Percentiles rank a stretch among this genome's conserved stretches.
These are phyloP conservation scores for Thyatira batis DNA, from an alignment of 2,888 invertebrate species.

Conservation along the genomic window DNA sequence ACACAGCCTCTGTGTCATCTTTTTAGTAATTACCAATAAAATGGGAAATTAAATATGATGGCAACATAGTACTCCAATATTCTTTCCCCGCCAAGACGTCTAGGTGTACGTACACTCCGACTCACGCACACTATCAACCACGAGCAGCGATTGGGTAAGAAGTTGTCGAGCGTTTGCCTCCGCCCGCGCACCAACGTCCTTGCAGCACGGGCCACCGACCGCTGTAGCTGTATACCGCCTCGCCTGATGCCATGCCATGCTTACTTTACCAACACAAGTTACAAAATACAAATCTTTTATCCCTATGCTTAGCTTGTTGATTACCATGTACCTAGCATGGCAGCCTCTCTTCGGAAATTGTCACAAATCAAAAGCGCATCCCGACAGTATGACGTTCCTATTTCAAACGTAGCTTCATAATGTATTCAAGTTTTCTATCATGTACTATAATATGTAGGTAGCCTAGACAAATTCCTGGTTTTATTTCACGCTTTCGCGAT, in stretches of 20 bases:
- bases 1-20: neutral
- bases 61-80: conserved; percentile 44
- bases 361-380: neutral
- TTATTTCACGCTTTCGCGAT: neutral
- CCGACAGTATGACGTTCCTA: neutral
- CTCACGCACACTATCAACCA: conserved; percentile 33
- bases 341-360: neutral
- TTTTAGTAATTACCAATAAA: neutral
- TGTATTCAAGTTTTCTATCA: neutral
- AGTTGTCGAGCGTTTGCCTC: conserved; percentile 55
- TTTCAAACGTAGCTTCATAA: neutral
- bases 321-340: neutral
- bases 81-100: conserved; percentile 49
- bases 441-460: neutral
- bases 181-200: conserved; percentile 81
- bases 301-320: neutral
- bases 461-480: neutral
- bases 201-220: conserved; percentile 75
- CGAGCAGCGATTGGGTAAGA: conserved; percentile 50
- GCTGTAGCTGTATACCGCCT: conserved; percentile 39
- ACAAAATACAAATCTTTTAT: conserved; percentile 16
- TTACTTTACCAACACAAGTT: conserved; percentile 37
- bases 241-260: conserved; percentile 38
- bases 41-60: conserved; percentile 6
- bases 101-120: conserved; percentile 33